phyloP scores from a whole-genome alignment of 2,113 vertebrate species.

The Otolemur garnettii region DNA sequence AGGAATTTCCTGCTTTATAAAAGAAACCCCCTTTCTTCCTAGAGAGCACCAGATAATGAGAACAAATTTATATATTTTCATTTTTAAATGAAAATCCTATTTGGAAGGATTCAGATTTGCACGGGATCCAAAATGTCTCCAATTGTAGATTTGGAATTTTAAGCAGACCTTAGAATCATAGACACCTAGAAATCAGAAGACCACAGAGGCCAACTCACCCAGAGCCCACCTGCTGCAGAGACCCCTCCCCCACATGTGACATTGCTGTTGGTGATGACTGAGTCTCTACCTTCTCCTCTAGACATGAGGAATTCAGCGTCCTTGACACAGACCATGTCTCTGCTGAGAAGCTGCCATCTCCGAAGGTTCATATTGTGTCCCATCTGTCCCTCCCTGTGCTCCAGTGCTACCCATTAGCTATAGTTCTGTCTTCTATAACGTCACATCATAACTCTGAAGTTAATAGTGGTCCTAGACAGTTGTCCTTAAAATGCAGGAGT shows the following conservation, averaged over 20 bases:
- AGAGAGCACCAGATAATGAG: background rate
- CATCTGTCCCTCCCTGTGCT: background rate
- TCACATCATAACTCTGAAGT: background rate
- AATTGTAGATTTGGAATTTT: background rate
- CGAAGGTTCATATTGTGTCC: background rate
- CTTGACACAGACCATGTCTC: background rate
- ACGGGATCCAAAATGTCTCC: background rate
- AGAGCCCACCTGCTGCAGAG: background rate
- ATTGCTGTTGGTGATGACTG: background rate
- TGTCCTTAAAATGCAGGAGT: background rate
- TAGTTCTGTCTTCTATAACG: background rate
- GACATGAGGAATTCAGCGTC: background rate
- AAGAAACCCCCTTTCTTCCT: background rate
- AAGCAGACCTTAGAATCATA: slow-evolving; percentile 18
- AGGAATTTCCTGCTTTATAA: background rate
- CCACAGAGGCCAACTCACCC: background rate
- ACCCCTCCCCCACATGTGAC: no score
- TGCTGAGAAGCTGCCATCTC: background rate
- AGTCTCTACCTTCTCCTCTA: background rate
- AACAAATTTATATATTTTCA: background rate
- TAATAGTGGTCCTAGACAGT: background rate
- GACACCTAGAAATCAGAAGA: background rate
- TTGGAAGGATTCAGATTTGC: background rate
- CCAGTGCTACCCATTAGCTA: background rate
- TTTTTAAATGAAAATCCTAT: slow-evolving; percentile 16